Base-by-base conservation (phyloP, 2,888 invertebrate species). In the Linnaemya vulpina region DNA sequence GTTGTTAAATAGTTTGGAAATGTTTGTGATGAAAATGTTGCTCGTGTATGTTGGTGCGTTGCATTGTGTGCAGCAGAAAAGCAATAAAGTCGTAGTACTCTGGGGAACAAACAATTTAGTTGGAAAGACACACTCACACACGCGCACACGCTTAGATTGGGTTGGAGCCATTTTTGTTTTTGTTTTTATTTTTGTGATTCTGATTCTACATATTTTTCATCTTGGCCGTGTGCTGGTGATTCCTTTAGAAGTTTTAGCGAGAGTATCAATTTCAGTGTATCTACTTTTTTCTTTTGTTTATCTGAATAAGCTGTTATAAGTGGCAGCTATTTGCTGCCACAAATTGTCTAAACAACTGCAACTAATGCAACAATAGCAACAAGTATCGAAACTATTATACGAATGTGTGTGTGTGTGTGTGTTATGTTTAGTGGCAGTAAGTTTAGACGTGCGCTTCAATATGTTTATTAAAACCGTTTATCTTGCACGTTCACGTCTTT, bases 301-400 rank as follows among this genome's bases (percentile, higher is more conserved):
- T 62, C 75, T 80, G 77, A 87, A 76, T 84, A 74, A 86, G 87
- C 79, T 87, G 86, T 87, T 86, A 84, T 86, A 86, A 86, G 84
- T 87, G 87, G 79, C 82, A 79, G 82, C 53, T 73, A 87, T 87
- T 81, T 80, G 78, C 79, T 76, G 80, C 76, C 84, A 86, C 81
- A 83, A 84, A 84, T 83, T 86, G 81, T 75, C 67, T 73, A 81
- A 81, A 74, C 68, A 78, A 68, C 62, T 78, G 65, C 70, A 68
- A 68, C 77, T 60, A 58, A 67, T 67, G 55, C 76, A 77, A 25
- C 58, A 68, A 77, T 51, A 60, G 17, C 22, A 67, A 58, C 76
- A 67, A 65, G 58, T 35, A 51, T 60, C 22, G 67, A 20, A 13
- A 43, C 30, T 22, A 71, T 63, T 22, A 55, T n/a, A n/a, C n/a